Percentiles rank a stretch among this genome's conserved stretches.
Conservation (phyloP, 2,113 vertebrate genomes). For the Chascanopsetta lugubris region DNA sequence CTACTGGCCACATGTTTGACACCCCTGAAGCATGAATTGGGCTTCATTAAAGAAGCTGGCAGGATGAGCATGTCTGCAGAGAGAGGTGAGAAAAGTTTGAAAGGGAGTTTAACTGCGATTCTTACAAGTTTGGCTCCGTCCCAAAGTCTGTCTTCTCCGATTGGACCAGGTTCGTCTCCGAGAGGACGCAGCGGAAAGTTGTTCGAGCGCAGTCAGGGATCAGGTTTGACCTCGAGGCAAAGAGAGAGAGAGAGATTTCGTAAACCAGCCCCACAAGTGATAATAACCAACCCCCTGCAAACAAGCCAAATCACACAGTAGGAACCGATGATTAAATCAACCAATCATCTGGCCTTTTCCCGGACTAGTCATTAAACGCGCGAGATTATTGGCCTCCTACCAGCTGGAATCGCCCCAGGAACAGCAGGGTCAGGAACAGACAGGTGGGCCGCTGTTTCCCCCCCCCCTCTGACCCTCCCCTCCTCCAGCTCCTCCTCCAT, state of each 20-base stretch:
- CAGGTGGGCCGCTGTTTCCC: slow-evolving; percentile 47
- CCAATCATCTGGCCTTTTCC: slow-evolving; percentile 38
- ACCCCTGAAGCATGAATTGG: too few species aligned
- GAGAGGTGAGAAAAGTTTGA: slow-evolving; percentile 10
- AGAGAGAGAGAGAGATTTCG: slow-evolving; percentile 20
- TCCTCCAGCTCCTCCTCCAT: too few species aligned
- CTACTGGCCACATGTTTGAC: too few species aligned
- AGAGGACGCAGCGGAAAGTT: slow-evolving; percentile 17
- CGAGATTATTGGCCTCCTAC: slow-evolving; percentile 26
- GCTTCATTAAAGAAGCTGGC: slow-evolving; percentile 17
- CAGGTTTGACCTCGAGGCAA: slow-evolving; percentile 14
- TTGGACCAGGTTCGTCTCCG: slow-evolving; percentile 9
- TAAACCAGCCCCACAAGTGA: slow-evolving; percentile 24
- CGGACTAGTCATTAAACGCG: slow-evolving; percentile 50
- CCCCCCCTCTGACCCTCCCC: too few species aligned
- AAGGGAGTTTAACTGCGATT: slow-evolving; percentile 3
- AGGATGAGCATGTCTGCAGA: slow-evolving; percentile 53
- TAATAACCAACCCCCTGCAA: slow-evolving; percentile 16
- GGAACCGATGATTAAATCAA: slow-evolving; percentile 57
- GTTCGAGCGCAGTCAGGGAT: slow-evolving; percentile 17
- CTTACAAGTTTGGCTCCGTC: neutral
- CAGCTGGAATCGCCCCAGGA: slow-evolving; percentile 52
- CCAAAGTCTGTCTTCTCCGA: neutral
- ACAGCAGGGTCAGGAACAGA: slow-evolving; percentile 27
- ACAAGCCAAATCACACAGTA: slow-evolving; percentile 30